Evolutionary conservation across 1,140 invertebrate species (phyloP).

Genomic region (Lasioglossum albipes): DNA sequence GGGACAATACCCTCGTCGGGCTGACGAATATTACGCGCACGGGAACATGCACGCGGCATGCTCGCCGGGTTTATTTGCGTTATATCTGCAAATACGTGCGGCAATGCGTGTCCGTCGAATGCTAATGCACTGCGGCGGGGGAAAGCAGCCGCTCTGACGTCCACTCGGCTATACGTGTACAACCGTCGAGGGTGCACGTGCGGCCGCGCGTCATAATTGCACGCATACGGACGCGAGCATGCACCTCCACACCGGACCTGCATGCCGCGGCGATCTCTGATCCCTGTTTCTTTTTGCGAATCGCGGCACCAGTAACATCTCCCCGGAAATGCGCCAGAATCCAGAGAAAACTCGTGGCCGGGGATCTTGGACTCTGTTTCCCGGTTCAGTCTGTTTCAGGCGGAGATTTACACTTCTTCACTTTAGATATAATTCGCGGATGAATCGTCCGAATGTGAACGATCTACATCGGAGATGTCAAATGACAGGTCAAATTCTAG

Average conservation of each 20-base stretch:
- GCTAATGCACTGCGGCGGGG: constrained; percentile 56
- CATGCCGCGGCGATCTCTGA: not conserved
- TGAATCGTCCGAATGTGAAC: no score
- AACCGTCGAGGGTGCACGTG: not conserved
- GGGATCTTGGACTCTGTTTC: not conserved
- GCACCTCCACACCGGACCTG: not conserved
- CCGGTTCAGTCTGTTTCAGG: no score
- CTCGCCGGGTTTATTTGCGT: constrained; percentile 66
- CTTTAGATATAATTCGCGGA: no score
- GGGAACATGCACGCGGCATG: constrained; percentile 52
- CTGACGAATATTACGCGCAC: constrained; percentile 55
- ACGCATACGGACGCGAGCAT: constrained; percentile 1
- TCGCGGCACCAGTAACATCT: constrained; percentile 26
- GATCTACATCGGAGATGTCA: no score
- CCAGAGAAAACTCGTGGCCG: not conserved
- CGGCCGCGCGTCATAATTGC: constrained; percentile 58
- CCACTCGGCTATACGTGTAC: not conserved
- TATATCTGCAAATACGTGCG: constrained; percentile 70
- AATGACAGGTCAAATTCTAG: no score
- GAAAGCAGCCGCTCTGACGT: constrained; percentile 6
- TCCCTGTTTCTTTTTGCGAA: constrained; percentile 32
- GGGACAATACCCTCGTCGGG: constrained; percentile 33
- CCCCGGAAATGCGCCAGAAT: not conserved
- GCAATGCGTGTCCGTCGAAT: constrained; percentile 67
- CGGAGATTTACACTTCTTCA: no score